These are phyloP conservation scores for Halichoerus grypus DNA, from an alignment of 2,113 vertebrate species.

Conservation along the genomic window DNA sequence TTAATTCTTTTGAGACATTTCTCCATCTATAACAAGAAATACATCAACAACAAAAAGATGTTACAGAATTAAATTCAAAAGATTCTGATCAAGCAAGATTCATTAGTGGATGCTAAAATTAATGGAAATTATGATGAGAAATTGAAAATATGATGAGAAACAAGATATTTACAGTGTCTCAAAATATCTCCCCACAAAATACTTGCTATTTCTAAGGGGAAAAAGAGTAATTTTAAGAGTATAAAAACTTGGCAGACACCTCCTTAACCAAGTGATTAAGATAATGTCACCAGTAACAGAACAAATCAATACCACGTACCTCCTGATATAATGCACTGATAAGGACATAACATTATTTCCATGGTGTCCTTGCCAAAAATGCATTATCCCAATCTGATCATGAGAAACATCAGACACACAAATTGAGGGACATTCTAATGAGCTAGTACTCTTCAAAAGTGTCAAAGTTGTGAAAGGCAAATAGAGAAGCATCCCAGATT, in stretches of 20 bases:
- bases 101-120: not conserved
- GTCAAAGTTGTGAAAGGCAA: not conserved
- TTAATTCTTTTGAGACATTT: slow-evolving; percentile 34
- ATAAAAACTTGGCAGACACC: not conserved
- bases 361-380: not conserved
- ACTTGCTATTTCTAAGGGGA: not conserved
- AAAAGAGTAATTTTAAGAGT: not conserved
- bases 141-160: not conserved
- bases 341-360: not conserved
- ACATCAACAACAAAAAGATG: slow-evolving; percentile 1
- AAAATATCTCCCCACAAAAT: not conserved
- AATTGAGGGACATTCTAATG: not conserved
- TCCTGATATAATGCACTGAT: not conserved
- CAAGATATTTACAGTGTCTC: not conserved
- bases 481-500: not conserved
- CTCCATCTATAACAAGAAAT: slow-evolving; percentile 11
- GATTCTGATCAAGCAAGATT: slow-evolving; percentile 23
- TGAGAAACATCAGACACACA: slow-evolving; percentile 17
- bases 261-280: slow-evolving; percentile 30
- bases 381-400: not conserved
- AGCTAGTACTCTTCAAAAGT: slow-evolving; percentile 27
- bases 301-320: not conserved
- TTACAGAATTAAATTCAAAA: slow-evolving; percentile 6
- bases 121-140: not conserved
- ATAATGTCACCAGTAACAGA: not conserved